These are phyloP conservation scores for Pyrocoelia pectoralis DNA, from an alignment of 2,888 invertebrate genomes.

Conservation along the genomic window DNA sequence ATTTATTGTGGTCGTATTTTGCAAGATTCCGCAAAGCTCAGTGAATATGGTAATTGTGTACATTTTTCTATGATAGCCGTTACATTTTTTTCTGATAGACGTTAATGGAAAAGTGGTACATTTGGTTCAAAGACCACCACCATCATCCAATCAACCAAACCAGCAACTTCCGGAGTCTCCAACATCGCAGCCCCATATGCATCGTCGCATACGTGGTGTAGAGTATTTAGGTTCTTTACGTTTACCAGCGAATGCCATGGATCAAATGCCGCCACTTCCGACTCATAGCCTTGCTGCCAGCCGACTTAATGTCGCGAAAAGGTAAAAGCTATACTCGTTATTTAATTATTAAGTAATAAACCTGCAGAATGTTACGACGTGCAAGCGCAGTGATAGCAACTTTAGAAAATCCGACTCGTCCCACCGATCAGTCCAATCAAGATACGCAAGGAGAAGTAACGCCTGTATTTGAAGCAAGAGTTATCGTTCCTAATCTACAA, in stretches of 20 bases:
- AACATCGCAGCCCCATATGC: constrained; percentile 48
- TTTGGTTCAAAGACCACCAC: constrained; percentile 88
- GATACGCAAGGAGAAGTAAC: constrained; percentile 58
- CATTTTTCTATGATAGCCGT: background rate
- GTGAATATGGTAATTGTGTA: constrained; percentile 75
- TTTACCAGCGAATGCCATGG: constrained; percentile 62
- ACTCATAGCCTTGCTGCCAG: constrained; percentile 63
- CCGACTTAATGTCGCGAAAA: constrained; percentile 62
- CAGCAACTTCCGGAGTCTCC: constrained; percentile 42
- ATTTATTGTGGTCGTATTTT: constrained; percentile 96
- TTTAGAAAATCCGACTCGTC: constrained; percentile 58
- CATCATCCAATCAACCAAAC: constrained; percentile 55
- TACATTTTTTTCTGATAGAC: constrained; percentile 63
- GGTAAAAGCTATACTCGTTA: constrained; percentile 48
- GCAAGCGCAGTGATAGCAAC: constrained; percentile 60
- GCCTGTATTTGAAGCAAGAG: constrained; percentile 58
- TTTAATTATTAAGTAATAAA: background rate
- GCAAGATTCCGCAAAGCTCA: constrained; percentile 84
- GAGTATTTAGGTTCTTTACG: constrained; percentile 67
- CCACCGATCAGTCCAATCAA: constrained; percentile 47
- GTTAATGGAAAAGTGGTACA: constrained; percentile 93
- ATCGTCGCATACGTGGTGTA: constrained; percentile 43
- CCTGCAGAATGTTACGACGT: constrained; percentile 59
- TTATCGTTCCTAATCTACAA: constrained; percentile 51
- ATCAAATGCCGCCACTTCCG: constrained; percentile 60